Evolutionary conservation across 1,140 invertebrate species (phyloP), one percentile per base, ranked within the genome.

Genomic region (Alviniconcha marisindica): DNA sequence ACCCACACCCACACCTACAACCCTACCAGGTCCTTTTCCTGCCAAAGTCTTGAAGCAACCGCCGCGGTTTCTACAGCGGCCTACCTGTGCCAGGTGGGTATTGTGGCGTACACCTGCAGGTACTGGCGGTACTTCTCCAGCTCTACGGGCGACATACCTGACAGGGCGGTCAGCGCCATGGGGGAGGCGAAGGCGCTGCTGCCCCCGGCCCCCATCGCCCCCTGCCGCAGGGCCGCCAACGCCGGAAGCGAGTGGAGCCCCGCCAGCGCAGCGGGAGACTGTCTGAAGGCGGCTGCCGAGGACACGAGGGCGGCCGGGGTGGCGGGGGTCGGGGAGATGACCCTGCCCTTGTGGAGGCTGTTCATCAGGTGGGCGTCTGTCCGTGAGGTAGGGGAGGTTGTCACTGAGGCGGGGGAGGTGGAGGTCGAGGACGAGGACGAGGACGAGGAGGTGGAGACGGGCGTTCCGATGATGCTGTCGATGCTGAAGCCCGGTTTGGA

Each of bases 61-160:
- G n/a, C n/a, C n/a, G n/a, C n/a, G n/a, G n/a, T n/a, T n/a, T n/a
- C n/a, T n/a, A n/a, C n/a, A n/a, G n/a, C n/a, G n/a, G n/a, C n/a
- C n/a, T n/a, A n/a, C n/a, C n/a, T n/a, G n/a, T n/a, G n/a, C n/a
- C n/a, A 48, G 18, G 44, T 5, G 44, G 44, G 69, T 42, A 91
- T 77, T 10, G 88, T 86, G 84, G 44, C 44, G 44, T 87, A 92
- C 1, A 88, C 85, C 77, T 91, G 91, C 38, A 92, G 81, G 81
- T 92, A 92, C 82, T 91, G 91, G 74, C 92, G 86, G 82, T 92
- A 92, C 87, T 92, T 92, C 86, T 92, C 92, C 77, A 92, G 85
- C 86, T 92, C 92, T 36, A 91, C 21, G 36, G 90, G 89, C 33
- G 89, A 89, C 78, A 92, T 84, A 2, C 85, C 85, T 36, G 88